Percentiles rank a stretch among this genome's conserved stretches.
These are phyloP conservation scores for Mixornis gularis DNA, from an alignment of 2,113 vertebrate species.

Conservation along the genomic window DNA sequence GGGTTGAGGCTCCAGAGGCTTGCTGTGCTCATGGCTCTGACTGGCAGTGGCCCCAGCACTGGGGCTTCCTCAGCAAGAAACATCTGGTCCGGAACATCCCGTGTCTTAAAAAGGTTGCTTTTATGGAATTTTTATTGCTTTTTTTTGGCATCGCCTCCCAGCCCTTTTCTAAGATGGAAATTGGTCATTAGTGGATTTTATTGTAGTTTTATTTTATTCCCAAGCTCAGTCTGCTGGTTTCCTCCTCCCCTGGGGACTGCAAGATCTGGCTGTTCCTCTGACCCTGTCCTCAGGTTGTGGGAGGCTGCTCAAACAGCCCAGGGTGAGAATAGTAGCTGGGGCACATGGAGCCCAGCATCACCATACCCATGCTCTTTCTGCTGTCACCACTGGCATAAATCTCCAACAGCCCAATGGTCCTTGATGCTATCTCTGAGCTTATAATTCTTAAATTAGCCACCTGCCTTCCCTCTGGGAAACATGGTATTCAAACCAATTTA, in stretches of 20 bases:
- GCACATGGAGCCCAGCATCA: neutral
- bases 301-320: neutral
- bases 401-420: neutral
- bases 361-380: neutral
- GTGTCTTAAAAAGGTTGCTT: slow-evolving; percentile 32
- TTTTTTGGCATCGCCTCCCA: neutral
- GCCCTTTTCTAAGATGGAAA: slow-evolving; percentile 9
- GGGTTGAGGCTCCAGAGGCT: neutral
- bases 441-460: neutral
- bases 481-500: neutral
- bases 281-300: neutral
- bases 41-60: fast-evolving
- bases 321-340: neutral
- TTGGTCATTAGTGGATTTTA: slow-evolving; percentile 21
- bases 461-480: neutral
- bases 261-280: neutral
- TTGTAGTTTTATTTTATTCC: slow-evolving; percentile 20
- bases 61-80: neutral
- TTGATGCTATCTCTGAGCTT: neutral
- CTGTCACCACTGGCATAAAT: neutral
- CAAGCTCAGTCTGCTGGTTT: neutral
- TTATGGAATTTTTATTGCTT: slow-evolving; percentile 59
- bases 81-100: slow-evolving; percentile 32
- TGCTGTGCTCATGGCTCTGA: neutral
- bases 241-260: neutral